Evolutionary conservation across 2,797 vertebrate genomes (phyloP).

Genomic region (Saxicola maurus): DNA sequence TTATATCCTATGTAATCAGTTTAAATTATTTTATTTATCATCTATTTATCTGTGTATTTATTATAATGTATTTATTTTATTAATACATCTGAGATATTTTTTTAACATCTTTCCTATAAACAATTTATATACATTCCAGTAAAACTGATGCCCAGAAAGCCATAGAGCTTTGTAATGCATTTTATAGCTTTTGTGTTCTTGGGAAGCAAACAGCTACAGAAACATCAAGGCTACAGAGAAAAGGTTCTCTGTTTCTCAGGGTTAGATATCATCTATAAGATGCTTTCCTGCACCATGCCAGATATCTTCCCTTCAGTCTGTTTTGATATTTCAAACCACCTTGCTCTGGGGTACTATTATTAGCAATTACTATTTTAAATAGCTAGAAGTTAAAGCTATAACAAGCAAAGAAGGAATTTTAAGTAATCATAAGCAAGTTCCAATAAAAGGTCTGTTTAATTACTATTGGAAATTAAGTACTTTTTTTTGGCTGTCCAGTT

Average conservation of each 20-base stretch:
- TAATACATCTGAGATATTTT: rapidly evolving
- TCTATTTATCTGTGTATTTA: too few relatives aligned
- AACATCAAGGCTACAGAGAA: background rate
- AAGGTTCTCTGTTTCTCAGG: background rate
- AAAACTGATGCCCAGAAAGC: background rate
- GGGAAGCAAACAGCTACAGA: background rate
- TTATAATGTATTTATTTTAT: too few relatives aligned
- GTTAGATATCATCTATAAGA: background rate
- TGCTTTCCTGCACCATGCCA: background rate
- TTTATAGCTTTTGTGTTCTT: background rate
- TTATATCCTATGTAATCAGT: background rate
- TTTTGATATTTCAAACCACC: background rate
- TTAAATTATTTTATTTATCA: background rate
- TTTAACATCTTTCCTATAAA: background rate
- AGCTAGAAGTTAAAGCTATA: background rate
- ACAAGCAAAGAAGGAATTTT: background rate
- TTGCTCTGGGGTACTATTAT: background rate
- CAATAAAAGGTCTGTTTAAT: background rate
- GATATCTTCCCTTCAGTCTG: background rate
- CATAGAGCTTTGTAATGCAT: background rate
- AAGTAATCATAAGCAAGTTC: background rate
- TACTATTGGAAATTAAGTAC: background rate
- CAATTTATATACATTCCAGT: background rate
- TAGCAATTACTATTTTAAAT: background rate
- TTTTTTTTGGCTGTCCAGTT: background rate